Base-by-base conservation (phyloP, 2,113 vertebrate genomes). In the Tenrec ecaudatus region DNA sequence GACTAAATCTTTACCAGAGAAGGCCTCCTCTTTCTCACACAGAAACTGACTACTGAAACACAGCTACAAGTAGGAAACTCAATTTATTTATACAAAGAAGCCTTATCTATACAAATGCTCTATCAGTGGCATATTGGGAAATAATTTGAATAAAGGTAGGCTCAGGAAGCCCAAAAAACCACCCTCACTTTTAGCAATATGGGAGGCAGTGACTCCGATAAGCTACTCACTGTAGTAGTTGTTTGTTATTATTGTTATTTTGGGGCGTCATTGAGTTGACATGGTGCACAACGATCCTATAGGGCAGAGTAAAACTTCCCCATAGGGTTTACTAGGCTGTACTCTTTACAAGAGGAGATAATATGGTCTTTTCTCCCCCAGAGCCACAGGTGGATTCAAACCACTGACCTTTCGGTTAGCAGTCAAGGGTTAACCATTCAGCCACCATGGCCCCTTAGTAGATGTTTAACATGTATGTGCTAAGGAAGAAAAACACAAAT, bases 401-500 rank as follows among this genome's bases (percentile, higher is more conserved):
- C 15, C 68, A 10, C 31, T 25, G 9, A 71, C 68, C 5, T 71
- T 71, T n/a, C 29, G 15, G 31, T 71, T 69, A n/a, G 11, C 4
- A 69, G 14, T 31, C 5, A 16, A n/a, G 29, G 17, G 33, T 25
- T 73, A 73, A 17, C 69, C n/a, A 73, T 73, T 73, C 69, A 73
- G 69, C 69, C n/a, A 19, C 69, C 69, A 73, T n/a, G 17, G 69
- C 15, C 19, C 16, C n/a, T 36, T 20, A 58, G 33, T 20, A 40
- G 27, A 22, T 16, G 2, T 6, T 80, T 58, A 93, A 66, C 23
- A 15, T 0, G 0, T 11, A 27, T 53, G 47, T 86, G 57, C 57
- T 69, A 77, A 89, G 64, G 20, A 82, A 31, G 14, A 92, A 76
- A 94, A 88, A 60, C 53, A 43, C 64, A 81, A 90, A 66, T 66